These are phyloP conservation scores for Circaetus cinerascens DNA, from an alignment of 2,113 vertebrate genomes.

Conservation along the genomic window DNA sequence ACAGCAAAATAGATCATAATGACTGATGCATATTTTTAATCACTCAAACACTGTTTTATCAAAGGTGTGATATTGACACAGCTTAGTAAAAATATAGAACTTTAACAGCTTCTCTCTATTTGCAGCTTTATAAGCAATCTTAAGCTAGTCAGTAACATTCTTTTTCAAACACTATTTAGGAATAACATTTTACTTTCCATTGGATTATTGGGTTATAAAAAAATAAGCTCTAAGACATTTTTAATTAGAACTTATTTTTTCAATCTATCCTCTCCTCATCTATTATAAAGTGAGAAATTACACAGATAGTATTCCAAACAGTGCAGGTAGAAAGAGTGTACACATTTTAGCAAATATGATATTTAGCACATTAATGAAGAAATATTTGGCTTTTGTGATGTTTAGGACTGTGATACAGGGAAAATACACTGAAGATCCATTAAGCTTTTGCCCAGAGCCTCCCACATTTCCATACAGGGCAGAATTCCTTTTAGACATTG, in stretches of 20 bases:
- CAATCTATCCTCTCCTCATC: not conserved
- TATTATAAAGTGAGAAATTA: not conserved
- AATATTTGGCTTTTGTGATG: not conserved
- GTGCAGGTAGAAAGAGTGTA: rapidly evolving
- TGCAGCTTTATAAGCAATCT: not conserved
- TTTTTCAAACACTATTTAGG: not conserved
- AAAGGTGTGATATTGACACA: not conserved
- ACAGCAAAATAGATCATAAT: not conserved
- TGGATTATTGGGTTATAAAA: not conserved
- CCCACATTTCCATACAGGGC: not conserved
- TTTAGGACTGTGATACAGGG: not conserved
- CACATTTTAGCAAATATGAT: not conserved
- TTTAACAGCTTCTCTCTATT: not conserved
- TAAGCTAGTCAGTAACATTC: not conserved
- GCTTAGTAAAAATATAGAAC: not conserved
- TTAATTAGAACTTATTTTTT: not conserved
- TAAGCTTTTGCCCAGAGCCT: not conserved
- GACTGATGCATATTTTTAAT: not conserved
- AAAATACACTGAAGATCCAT: rapidly evolving
- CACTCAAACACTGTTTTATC: not conserved
- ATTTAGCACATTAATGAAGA: not conserved
- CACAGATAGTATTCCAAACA: not conserved
- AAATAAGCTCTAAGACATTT: not conserved
- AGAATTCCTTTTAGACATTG: not conserved
- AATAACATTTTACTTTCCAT: not conserved